A percentile compares a stretch with the other conserved stretches of the same genome.
These are phyloP conservation scores for Morpho achilles DNA, from an alignment of 2,888 invertebrate species.

Conservation along the genomic window DNA sequence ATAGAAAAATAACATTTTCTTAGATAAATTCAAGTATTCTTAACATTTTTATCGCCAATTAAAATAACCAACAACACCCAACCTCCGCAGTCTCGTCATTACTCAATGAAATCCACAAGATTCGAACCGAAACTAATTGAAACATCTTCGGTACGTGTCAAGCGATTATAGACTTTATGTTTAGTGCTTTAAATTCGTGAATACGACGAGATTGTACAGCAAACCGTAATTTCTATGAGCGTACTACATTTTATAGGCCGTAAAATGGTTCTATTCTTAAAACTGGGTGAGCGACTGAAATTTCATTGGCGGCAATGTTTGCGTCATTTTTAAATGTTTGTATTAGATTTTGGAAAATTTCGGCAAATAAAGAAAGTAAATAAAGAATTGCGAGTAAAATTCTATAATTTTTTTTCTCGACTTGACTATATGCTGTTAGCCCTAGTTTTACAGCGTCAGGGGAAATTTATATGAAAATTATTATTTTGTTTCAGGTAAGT, in stretches of 20 bases:
- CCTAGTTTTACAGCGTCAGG: neutral
- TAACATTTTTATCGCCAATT: constrained; percentile 17
- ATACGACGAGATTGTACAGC: constrained; percentile 8
- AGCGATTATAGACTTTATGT: constrained; percentile 12
- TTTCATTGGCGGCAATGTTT: constrained; percentile 19
- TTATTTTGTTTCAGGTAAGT: constrained; percentile 8
- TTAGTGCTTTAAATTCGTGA: neutral
- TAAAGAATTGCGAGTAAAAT: neutral
- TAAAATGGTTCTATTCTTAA: constrained; percentile 33
- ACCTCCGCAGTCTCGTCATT: constrained; percentile 12
- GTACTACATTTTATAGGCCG: constrained; percentile 32
- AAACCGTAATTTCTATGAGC: constrained; percentile 23
- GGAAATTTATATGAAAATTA: neutral
- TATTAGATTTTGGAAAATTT: neutral
- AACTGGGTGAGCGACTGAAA: constrained; percentile 22
- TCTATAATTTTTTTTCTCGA: neutral
- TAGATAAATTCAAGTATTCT: constrained; percentile 3
- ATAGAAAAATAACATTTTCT: neutral
- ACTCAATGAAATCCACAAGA: constrained; percentile 17
- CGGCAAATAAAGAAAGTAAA: neutral
- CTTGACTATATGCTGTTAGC: neutral
- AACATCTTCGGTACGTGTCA: constrained; percentile 15
- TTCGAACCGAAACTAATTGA: constrained; percentile 25
- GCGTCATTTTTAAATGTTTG: constrained; percentile 1
- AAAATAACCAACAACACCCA: constrained; percentile 15